Conservation (phyloP, 2,888 invertebrate species). For the Cosmia pyralina region DNA sequence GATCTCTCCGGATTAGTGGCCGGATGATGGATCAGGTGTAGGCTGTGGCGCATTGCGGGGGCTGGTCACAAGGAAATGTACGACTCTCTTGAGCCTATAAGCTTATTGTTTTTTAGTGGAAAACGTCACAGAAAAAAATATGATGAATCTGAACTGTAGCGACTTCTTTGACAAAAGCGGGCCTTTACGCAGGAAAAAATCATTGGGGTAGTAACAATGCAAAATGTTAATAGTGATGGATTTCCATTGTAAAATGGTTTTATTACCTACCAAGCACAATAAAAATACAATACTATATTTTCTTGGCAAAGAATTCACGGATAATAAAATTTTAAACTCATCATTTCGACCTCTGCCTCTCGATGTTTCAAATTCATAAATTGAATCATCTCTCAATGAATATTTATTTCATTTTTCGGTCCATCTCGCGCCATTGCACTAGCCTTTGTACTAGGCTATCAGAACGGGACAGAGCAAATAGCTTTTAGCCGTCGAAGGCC, state of each 20-base stretch:
- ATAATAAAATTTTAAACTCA: neutral
- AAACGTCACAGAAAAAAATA: neutral
- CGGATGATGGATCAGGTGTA: constrained; percentile 47
- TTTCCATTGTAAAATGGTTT: neutral
- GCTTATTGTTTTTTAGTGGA: neutral
- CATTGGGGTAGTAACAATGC: neutral
- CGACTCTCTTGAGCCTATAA: constrained; percentile 2
- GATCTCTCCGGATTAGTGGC: constrained; percentile 37
- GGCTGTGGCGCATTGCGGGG: constrained; percentile 49
- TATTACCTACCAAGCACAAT: neutral
- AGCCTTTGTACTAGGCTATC: constrained; percentile 36
- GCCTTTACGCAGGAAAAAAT: neutral
- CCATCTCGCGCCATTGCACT: constrained; percentile 42
- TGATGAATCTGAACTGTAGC: neutral
- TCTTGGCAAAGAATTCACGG: neutral
- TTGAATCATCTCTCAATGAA: constrained; percentile 47
- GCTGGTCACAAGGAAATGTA: neutral
- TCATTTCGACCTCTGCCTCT: constrained; percentile 17
- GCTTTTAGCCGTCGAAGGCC: constrained; percentile 54
- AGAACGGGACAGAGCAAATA: constrained; percentile 29
- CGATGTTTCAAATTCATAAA: constrained; percentile 43
- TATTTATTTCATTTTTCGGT: constrained; percentile 53
- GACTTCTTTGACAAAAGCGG: too few relatives aligned
- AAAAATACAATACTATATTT: constrained; percentile 2
- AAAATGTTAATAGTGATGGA: neutral